Percentiles rank a stretch among this genome's conserved stretches.
These are phyloP conservation scores for Zelostemma sp. DNA, from an alignment of 1,140 invertebrate species.

Conservation along the genomic window DNA sequence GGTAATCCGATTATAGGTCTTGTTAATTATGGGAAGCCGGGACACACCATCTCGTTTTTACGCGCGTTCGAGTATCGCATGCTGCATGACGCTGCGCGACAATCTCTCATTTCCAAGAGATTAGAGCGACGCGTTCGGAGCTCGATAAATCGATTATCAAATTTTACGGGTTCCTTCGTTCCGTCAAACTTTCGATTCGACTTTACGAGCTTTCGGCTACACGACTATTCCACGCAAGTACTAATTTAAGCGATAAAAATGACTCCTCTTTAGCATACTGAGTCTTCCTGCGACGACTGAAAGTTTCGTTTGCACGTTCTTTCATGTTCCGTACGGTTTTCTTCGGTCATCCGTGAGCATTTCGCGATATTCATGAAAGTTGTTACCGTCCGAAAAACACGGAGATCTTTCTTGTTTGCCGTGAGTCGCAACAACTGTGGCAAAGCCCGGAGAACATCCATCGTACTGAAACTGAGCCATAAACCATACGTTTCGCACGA, in stretches of 20 bases:
- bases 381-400: constrained; percentile 34
- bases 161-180: background rate
- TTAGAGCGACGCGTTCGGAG: background rate
- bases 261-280: background rate
- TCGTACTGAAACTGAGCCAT: constrained; percentile 35
- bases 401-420: constrained; percentile 30
- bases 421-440: constrained; percentile 15
- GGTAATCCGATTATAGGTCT: constrained; percentile 51
- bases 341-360: background rate
- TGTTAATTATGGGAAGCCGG: constrained; percentile 51
- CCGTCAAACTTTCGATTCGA: background rate
- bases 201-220: no score
- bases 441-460: constrained; percentile 31
- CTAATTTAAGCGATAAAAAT: no score
- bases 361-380: constrained; percentile 40
- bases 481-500: constrained; percentile 40
- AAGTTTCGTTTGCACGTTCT: background rate
- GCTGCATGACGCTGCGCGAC: constrained; percentile 22
- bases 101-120: constrained; percentile 14
- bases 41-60: constrained; percentile 45
- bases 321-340: background rate
- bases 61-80: constrained; percentile 44
- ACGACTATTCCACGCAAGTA: no score
- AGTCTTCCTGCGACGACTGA: background rate
- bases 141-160: no score